Base-by-base conservation (phyloP, 2,888 invertebrate genomes). In the Limulus polyphemus region DNA sequence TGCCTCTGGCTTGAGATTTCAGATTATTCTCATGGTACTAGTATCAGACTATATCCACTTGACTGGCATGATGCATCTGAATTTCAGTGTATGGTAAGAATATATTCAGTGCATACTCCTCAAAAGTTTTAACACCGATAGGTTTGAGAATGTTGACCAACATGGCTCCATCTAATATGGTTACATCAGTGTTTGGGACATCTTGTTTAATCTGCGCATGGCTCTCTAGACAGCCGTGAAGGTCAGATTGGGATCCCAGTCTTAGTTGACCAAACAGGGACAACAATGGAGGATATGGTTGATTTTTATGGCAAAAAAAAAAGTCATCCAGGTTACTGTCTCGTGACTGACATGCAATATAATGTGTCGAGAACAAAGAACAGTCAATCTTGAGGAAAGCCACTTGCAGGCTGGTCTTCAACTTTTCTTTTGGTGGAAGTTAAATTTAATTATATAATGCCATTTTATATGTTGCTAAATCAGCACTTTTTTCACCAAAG, bases 361-460 rank as follows among this genome's bases (percentile, higher is more conserved):
- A 49, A 12, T 11, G 12, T 11, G 11, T 11, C 11, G 50, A 49
- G 12, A 49, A 49, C 12, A 49, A 49, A 49, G 11, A 12, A 12
- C 50, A n/a, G 50, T 49, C 7, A 16, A 13, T 13, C 63, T 57
- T 58, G n/a, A n/a, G n/a, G n/a, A n/a, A n/a, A n/a, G n/a, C n/a
- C n/a, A n/a, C n/a, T n/a, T n/a, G n/a, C n/a, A n/a, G n/a, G n/a
- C n/a, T n/a, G n/a, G n/a, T n/a, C n/a, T n/a, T n/a, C n/a, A n/a
- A n/a, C n/a, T n/a, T n/a, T n/a, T n/a, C n/a, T n/a, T n/a, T n/a
- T n/a, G n/a, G n/a, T n/a, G n/a, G n/a, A n/a, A n/a, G n/a, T n/a
- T n/a, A n/a, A n/a, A n/a, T n/a, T n/a, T n/a, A n/a, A n/a, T n/a
- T n/a, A n/a, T n/a, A n/a, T n/a, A n/a, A n/a, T n/a, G n/a, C n/a